A percentile compares a stretch with the other conserved stretches of the same genome.
Evolutionary conservation across 1,140 invertebrate genomes (phyloP).

Genomic region (Heliconius melpomene): DNA sequence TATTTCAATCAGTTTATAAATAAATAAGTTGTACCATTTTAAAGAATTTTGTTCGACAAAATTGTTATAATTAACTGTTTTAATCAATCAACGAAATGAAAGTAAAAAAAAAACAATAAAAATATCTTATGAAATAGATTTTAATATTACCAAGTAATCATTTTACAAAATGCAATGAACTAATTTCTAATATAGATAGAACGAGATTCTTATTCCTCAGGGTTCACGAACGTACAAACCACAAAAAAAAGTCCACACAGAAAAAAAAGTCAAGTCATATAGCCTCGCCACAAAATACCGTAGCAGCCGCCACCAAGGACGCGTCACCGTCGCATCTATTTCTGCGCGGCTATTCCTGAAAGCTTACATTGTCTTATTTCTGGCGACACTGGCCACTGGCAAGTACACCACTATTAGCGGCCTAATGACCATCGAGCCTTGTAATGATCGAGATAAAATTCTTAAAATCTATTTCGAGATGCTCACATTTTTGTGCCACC

Average conservation of each 20-base stretch:
- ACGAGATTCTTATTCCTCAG: background rate
- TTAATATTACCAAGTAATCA: no score
- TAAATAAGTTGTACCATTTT: no score
- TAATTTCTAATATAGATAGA: no score
- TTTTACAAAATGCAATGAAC: no score
- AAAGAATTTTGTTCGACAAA: no score
- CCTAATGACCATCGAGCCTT: slow-evolving; percentile 34
- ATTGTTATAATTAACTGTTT: no score
- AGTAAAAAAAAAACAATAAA: no score
- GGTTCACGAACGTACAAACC: background rate
- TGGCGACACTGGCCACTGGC: slow-evolving; percentile 63
- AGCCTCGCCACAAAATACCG: slow-evolving; percentile 59
- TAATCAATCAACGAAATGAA: no score
- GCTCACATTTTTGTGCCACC: background rate
- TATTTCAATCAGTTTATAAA: no score
- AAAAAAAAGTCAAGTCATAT: slow-evolving; percentile 16
- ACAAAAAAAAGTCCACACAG: background rate
- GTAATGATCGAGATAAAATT: slow-evolving; percentile 16
- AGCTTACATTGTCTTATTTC: slow-evolving; percentile 77
- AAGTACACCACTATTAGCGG: slow-evolving; percentile 53
- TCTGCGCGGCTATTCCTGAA: slow-evolving; percentile 69
- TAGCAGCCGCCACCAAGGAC: slow-evolving; percentile 63
- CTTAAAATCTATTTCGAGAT: background rate
- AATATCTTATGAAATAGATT: no score
- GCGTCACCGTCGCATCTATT: slow-evolving; percentile 68